Evolutionary conservation across 1,140 invertebrate species (phyloP).

Genomic region (Lucilia sericata): DNA sequence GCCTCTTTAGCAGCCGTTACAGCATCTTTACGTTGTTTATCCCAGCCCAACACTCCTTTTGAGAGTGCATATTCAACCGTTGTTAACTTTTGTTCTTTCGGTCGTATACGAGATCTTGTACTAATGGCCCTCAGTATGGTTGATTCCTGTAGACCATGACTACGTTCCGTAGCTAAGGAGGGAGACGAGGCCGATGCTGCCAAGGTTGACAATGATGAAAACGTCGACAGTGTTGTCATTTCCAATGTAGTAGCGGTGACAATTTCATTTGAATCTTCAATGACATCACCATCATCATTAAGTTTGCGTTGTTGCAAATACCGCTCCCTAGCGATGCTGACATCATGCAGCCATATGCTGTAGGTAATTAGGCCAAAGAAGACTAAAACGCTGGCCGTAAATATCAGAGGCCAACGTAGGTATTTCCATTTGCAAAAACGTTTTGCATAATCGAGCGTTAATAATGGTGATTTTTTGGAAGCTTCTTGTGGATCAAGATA

Average conservation of each 20-base stretch:
- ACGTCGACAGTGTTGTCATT: not conserved
- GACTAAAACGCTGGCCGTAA: conserved; percentile 60
- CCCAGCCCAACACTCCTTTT: conserved; percentile 25
- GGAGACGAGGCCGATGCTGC: not conserved
- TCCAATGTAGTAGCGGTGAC: not conserved
- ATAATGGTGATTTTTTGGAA: conserved; percentile 50
- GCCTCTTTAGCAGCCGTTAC: conserved; percentile 27
- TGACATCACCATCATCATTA: not conserved
- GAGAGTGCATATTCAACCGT: conserved; percentile 30
- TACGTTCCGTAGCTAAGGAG: conserved; percentile 43
- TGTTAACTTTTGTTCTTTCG: conserved; percentile 39
- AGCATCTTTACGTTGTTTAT: conserved; percentile 35
- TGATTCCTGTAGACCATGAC: conserved; percentile 50
- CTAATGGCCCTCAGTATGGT: conserved; percentile 56
- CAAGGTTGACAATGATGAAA: not conserved
- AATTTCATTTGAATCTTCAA: conserved; percentile 19
- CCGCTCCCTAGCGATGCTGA: conserved; percentile 59
- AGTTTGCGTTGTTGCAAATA: conserved; percentile 56
- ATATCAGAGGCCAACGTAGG: conserved; percentile 64
- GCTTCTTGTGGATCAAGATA: conserved; percentile 54
- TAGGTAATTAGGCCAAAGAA: conserved; percentile 65
- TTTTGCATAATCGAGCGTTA: conserved; percentile 56
- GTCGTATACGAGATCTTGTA: conserved; percentile 4
- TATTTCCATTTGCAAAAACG: conserved; percentile 63
- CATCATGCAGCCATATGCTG: conserved; percentile 63